Evolutionary conservation across 2,797 vertebrate species (phyloP).

Genomic region (Acestrorhynchus altus): DNA sequence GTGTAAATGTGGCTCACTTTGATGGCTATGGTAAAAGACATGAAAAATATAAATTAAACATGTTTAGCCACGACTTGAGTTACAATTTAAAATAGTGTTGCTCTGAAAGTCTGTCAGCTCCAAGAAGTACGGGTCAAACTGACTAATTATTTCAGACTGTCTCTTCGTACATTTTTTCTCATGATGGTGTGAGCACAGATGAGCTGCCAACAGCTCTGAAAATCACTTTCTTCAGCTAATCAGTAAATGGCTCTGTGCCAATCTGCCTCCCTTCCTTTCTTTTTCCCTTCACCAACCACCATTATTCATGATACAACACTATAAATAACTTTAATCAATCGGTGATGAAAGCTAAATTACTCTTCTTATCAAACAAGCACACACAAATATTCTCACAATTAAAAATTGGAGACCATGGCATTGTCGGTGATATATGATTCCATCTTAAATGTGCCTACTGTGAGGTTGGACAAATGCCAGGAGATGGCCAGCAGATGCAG

Average conservation of each 20-base stretch:
- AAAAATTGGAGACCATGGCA: neutral
- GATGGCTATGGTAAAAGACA: neutral
- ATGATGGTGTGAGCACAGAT: neutral
- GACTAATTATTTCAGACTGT: constrained; percentile 1
- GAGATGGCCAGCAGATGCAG: constrained; percentile 1
- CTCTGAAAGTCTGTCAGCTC: neutral
- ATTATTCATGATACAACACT: neutral
- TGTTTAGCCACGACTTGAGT: no score
- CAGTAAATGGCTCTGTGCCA: constrained; percentile 31
- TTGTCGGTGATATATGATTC: constrained; percentile 24
- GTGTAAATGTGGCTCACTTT: neutral
- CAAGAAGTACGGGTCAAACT: neutral
- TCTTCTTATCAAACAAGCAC: constrained; percentile 2
- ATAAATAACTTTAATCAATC: neutral
- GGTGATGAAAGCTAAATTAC: neutral
- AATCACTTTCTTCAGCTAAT: constrained; percentile 9
- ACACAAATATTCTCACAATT: neutral
- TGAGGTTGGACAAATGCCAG: neutral
- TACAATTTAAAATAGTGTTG: no score
- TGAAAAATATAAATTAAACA: neutral
- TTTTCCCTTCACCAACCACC: neutral
- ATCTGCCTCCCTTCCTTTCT: neutral
- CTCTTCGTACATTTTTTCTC: neutral
- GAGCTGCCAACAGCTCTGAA: constrained; percentile 13
- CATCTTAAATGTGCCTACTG: neutral